Evolutionary conservation across 2,888 invertebrate genomes (phyloP), one percentile per base, ranked within the genome.

Genomic region (Spodoptera exigua): DNA sequence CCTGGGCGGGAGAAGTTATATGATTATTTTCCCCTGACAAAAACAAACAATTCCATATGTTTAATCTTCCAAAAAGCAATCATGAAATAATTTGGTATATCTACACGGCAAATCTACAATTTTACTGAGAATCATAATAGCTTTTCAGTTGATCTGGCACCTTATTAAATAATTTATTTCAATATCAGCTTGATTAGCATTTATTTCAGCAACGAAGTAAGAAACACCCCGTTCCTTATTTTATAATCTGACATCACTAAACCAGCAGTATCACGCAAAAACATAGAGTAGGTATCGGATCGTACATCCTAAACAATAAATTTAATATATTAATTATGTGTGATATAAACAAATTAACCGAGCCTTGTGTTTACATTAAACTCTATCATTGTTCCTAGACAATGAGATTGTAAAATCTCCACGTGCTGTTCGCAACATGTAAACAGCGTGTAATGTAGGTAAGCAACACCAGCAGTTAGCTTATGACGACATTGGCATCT

Each of bases 381-480:
- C 37, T 53, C 48, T 61, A 43, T 66, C 39, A 66, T 70, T 75
- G 67, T 66, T 66, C 53, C 62, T 61, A 60, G 60, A 74, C 77
- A 69, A 74, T 55, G 53, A 65, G 56, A 43, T 60, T 61, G 48
- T 65, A 61, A 61, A 73, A 56, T 48, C 36, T 52, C 40, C 72
- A 78, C 72, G 76, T 71, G 74, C 54, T 60, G 40, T 49, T 16
- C 27, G n/a, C 34, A 53, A 65, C 51, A 65, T 57, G 66, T 55
- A 66, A 58, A 64, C 35, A 76, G 27, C 18, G 41, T 51, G 57
- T 36, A 36, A 17, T 46, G 32, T 61, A 51, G 47, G 56, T 41
- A 55, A 61, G 44, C 60, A 45, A 34, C 51, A 57, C 40, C 43
- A 45, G 37, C 51, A 49, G 36, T 41, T 44, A 43, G 12, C 53